These are phyloP conservation scores for Xylocampa areola DNA, from an alignment of 2,888 invertebrate genomes.

Conservation along the genomic window DNA sequence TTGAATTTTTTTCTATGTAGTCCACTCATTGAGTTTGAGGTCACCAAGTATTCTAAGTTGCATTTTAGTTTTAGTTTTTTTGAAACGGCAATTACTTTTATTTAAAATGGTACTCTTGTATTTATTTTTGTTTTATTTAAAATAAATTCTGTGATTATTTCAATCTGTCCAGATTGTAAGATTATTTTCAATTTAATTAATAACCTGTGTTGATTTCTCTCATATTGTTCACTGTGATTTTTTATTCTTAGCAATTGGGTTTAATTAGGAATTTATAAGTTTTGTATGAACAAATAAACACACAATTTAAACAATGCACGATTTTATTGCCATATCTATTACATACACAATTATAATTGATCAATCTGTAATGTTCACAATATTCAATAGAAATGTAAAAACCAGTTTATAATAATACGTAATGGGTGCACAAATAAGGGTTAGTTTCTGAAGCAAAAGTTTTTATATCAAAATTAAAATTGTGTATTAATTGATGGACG, in stretches of 20 bases:
- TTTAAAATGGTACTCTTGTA: slow-evolving; percentile 1
- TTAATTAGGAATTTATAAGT: slow-evolving; percentile 46
- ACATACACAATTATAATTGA: slow-evolving; percentile 87
- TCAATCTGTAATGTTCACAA: slow-evolving; percentile 70
- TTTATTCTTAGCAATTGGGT: slow-evolving; percentile 43
- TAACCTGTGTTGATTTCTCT: slow-evolving; percentile 36
- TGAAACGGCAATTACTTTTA: not conserved
- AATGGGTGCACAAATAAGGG: slow-evolving; percentile 62
- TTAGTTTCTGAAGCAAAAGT: slow-evolving; percentile 62
- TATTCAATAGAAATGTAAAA: slow-evolving; percentile 46
- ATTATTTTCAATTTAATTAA: slow-evolving; percentile 36
- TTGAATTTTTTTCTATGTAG: no score
- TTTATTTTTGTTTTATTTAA: slow-evolving; percentile 2
- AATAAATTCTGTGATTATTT: slow-evolving; percentile 15
- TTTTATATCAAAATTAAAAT: slow-evolving; percentile 77
- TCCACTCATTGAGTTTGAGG: no score
- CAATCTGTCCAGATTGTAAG: slow-evolving; percentile 18
- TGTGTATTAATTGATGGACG: slow-evolving; percentile 82
- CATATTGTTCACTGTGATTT: slow-evolving; percentile 54
- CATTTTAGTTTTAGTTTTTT: not conserved
- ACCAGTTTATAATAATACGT: slow-evolving; percentile 50
- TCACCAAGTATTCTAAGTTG: slow-evolving; percentile 1
- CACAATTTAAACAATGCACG: slow-evolving; percentile 76
- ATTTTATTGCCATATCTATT: slow-evolving; percentile 86
- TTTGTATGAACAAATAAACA: slow-evolving; percentile 61